Evolutionary conservation across 2,113 vertebrate genomes (phyloP), one percentile per base, ranked within the genome.

Genomic region (Lophotis ruficrista): DNA sequence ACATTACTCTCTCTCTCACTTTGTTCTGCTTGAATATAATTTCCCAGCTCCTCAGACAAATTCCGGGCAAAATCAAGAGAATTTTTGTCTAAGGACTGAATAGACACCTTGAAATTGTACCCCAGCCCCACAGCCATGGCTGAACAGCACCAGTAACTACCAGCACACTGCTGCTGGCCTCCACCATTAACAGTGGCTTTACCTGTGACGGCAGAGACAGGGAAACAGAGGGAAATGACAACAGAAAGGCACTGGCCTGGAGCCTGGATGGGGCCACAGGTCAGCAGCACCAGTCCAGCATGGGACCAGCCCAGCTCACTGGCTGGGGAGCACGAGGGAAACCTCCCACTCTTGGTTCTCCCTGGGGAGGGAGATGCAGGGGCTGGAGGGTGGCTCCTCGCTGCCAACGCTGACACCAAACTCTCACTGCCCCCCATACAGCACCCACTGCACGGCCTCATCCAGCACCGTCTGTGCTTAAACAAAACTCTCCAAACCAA

Each of bases 301-400:
- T 1, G 12, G 50, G n/a, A 65, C 48, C 50, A 81, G 68, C 50
- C 24, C 72, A 62, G 54, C 58, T 41, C 14, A 76, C n/a, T 0
- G 0, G 1, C 15, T 2, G 4, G 20, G n/a, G 30, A 79, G 21
- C 37, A 33, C 0, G 7, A 72, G 25, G 37, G 11, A 62, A 68
- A 57, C 31, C 48, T 78, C 58, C 70, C 2, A 4, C 19, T 38
- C 65, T 23, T 3, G 2, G n/a, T 53, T 18, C 6, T 24, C 19
- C 37, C 14, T 6, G 17, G 14, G 62, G 33, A 87, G 24, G 0
- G 1, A 24, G 51, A 20, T 0, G 3, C 24, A 35, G 62, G 14
- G 43, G 30, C 13, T 37, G 19, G 25, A 54, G 47, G 23, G 0
- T 61, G 69, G 23, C 60, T 91, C 56, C 69, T 62, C 1, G 4